A percentile compares a stretch with the other conserved stretches of the same genome.
Evolutionary conservation across 2,113 vertebrate species (phyloP).

Genomic region (Hydrochoerus hydrochaeris): DNA sequence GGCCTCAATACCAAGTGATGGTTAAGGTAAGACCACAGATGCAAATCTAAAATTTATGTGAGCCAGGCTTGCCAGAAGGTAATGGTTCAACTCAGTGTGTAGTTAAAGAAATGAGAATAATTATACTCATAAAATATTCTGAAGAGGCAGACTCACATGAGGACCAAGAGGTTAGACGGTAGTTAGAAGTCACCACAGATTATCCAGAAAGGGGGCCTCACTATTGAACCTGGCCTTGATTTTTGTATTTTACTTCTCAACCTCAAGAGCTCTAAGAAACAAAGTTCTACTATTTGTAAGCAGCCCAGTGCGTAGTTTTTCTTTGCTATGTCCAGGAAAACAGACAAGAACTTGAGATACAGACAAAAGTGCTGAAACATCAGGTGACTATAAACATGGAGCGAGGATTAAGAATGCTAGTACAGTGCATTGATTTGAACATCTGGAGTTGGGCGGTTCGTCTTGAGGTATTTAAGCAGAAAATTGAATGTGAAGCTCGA

Average conservation of each 20-base stretch:
- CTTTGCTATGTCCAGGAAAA: too few species aligned
- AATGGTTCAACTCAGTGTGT: not conserved
- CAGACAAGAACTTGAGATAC: not conserved
- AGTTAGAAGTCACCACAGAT: not conserved
- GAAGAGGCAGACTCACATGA: not conserved
- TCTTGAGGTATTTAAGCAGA: not conserved
- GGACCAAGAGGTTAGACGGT: not conserved
- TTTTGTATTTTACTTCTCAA: not conserved
- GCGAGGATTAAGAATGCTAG: not conserved
- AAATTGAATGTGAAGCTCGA: not conserved
- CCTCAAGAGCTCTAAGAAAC: not conserved
- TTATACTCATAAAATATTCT: not conserved
- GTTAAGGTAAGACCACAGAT: not conserved
- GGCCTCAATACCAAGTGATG: not conserved
- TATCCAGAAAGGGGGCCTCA: not conserved
- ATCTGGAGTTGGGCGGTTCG: rapidly evolving
- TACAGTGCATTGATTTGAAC: not conserved
- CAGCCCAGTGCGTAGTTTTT: not conserved
- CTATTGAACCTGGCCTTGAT: not conserved
- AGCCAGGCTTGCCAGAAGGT: not conserved
- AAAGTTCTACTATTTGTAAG: not conserved
- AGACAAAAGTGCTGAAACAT: not conserved
- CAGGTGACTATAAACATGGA: not conserved
- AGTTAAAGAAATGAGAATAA: not conserved
- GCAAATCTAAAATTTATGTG: not conserved